Conservation (phyloP, 2,888 invertebrate species). For the Anthophora plumipes region DNA sequence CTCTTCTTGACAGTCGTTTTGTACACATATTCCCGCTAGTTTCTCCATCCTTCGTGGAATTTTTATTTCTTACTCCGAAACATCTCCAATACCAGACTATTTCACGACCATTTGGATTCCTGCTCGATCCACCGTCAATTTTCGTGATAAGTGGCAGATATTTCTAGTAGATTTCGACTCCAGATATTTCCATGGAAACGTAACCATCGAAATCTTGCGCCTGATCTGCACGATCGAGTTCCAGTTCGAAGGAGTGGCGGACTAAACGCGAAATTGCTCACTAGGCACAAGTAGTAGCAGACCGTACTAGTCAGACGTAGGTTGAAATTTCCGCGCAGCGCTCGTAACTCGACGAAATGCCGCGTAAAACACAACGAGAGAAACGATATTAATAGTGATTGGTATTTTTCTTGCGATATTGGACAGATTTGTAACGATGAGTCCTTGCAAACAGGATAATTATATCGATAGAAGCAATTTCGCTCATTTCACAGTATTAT, state of each 20-base stretch:
- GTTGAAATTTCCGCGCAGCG: conserved; percentile 1
- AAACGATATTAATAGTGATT: background rate
- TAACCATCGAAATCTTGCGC: conserved; percentile 1
- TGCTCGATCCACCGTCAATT: background rate
- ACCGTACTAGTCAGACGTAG: conserved; percentile 6
- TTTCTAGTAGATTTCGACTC: background rate
- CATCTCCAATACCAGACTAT: background rate
- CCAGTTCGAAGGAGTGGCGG: conserved; percentile 1
- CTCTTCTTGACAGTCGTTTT: conserved; percentile 37
- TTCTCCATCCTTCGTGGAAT: background rate
- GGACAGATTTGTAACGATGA: background rate
- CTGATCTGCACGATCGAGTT: conserved; percentile 11
- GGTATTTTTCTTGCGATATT: background rate
- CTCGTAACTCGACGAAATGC: conserved; percentile 19
- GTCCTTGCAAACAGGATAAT: conserved; percentile 10
- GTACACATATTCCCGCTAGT: background rate
- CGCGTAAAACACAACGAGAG: conserved; percentile 12
- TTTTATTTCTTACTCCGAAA: background rate
- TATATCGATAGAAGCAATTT: background rate
- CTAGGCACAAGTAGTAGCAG: background rate
- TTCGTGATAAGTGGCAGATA: conserved; percentile 3
- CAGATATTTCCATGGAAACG: background rate
- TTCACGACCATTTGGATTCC: background rate
- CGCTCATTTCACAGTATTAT: too few species aligned
- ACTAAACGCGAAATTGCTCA: background rate